Percentiles rank a stretch among this genome's conserved stretches.
Evolutionary conservation across 1,140 invertebrate genomes (phyloP).

Genomic region (Brachionus sp.): DNA sequence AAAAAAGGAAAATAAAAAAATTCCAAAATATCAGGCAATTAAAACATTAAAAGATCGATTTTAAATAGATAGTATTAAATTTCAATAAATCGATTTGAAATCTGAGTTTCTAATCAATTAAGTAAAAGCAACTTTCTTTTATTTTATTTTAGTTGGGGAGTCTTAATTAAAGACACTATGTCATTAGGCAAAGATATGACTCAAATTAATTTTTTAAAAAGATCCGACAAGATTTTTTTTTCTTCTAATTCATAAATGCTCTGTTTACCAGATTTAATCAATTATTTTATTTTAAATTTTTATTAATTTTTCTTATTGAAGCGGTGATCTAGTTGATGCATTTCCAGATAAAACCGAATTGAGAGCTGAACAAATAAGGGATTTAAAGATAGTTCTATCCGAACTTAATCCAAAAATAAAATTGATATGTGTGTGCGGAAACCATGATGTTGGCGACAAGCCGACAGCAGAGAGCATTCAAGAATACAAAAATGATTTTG

Average conservation of each 20-base stretch:
- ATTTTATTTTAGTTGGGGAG: neutral
- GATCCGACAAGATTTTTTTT: neutral
- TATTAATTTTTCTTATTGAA: neutral
- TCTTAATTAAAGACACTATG: conserved; percentile 28
- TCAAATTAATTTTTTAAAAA: neutral
- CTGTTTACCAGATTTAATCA: conserved; percentile 9
- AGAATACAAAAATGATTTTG: conserved; percentile 59
- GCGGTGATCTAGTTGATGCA: conserved; percentile 63
- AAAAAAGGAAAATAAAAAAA: neutral
- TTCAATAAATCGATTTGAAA: conserved; percentile 25
- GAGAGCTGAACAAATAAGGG: conserved; percentile 52
- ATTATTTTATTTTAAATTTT: neutral
- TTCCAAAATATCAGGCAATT: neutral
- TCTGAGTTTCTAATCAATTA: neutral
- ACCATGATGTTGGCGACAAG: conserved; percentile 64
- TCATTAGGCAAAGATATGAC: neutral
- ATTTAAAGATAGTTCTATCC: conserved; percentile 53
- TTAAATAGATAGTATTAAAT: conserved; percentile 35
- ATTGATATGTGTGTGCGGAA: conserved; percentile 64
- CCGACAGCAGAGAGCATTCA: conserved; percentile 59
- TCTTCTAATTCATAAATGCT: neutral
- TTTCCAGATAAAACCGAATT: conserved; percentile 50
- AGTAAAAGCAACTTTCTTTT: neutral
- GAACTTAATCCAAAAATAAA: conserved; percentile 60
- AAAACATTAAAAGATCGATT: neutral